Percentiles rank a stretch among this genome's conserved stretches.
These are phyloP conservation scores for Steinernema feltiae DNA, from an alignment of 1,140 invertebrate species.

Conservation along the genomic window DNA sequence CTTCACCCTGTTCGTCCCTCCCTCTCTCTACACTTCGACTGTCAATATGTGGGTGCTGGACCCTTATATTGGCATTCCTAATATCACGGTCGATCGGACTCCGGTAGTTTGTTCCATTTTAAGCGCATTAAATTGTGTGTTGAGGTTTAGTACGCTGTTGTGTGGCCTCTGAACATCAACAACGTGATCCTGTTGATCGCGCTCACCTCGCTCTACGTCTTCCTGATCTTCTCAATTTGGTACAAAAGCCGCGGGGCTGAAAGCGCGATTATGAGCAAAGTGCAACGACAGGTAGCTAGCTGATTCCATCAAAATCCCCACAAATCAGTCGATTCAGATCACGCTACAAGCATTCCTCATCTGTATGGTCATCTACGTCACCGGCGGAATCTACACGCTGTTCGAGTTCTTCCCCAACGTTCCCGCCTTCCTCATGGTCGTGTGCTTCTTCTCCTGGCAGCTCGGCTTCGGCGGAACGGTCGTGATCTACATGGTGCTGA, in stretches of 20 bases:
- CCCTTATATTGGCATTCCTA: background rate
- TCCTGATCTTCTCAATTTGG: constrained; percentile 6
- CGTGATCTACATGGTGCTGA: background rate
- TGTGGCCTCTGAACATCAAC: constrained; percentile 5
- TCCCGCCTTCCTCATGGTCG: background rate
- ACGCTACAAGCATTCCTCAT: background rate
- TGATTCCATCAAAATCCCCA: background rate
- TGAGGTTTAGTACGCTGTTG: background rate
- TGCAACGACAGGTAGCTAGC: background rate
- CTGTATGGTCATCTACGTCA: background rate
- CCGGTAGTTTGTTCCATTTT: too few species aligned
- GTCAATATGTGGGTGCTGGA: constrained; percentile 1
- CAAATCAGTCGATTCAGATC: background rate
- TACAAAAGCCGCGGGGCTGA: background rate
- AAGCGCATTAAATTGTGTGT: too few species aligned
- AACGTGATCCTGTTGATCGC: background rate
- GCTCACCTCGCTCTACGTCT: constrained; percentile 16
- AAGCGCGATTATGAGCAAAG: background rate
- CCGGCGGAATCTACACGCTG: background rate
- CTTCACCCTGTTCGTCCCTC: background rate
- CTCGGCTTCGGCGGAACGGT: background rate
- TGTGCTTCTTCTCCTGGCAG: constrained; percentile 5
- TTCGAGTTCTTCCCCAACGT: constrained; percentile 4
- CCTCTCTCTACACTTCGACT: background rate
- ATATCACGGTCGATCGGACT: background rate